phyloP scores from a whole-genome alignment of 2,113 vertebrate genomes.

The Sigmodon hispidus region DNA sequence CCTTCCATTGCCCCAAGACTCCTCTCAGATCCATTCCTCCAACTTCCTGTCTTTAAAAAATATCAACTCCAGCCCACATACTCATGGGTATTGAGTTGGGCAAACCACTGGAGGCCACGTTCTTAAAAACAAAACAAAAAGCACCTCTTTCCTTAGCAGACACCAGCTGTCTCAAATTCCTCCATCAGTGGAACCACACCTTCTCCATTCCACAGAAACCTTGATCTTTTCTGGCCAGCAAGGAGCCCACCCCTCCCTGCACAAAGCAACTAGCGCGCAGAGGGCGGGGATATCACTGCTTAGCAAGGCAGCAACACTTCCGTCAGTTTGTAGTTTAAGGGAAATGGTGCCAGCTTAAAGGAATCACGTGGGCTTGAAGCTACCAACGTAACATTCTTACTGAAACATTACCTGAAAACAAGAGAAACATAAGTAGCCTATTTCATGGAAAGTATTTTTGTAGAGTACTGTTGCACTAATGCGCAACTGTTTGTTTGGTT shows the following conservation, averaged over 20 bases:
- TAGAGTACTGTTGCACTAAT: background rate
- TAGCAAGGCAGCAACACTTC: background rate
- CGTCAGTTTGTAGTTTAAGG: background rate
- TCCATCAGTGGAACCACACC: background rate
- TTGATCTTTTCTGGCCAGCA: background rate
- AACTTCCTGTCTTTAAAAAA: background rate
- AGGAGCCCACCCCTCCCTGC: background rate
- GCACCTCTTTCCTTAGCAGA: background rate
- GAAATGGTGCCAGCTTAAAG: background rate
- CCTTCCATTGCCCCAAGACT: background rate
- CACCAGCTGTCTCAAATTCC: background rate
- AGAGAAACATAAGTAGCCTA: background rate
- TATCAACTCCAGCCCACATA: background rate
- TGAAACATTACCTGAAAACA: slow-evolving; percentile 7
- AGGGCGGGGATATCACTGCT: background rate
- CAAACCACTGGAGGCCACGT: background rate
- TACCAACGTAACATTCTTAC: background rate
- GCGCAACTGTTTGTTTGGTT: background rate
- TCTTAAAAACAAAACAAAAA: background rate
- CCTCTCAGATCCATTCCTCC: background rate
- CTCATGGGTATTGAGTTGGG: background rate
- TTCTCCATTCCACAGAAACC: background rate
- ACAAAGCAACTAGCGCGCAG: background rate
- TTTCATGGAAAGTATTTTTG: background rate
- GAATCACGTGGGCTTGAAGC: background rate